phyloP scores from a whole-genome alignment of 2,113 vertebrate species.

The Thamnaconus septentrionalis region DNA sequence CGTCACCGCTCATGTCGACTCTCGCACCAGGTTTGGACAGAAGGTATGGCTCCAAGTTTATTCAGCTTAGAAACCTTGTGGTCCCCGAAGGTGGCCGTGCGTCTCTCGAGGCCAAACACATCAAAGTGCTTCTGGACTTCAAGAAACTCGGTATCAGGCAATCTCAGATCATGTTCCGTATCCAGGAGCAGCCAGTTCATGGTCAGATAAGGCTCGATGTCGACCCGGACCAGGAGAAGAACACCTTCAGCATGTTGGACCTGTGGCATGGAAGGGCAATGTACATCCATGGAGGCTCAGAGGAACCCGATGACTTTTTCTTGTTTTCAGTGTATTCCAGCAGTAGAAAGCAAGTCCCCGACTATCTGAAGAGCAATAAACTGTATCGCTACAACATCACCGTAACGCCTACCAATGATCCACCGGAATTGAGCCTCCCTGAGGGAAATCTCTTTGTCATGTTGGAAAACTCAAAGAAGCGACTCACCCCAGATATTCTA shows the following conservation, averaged over 20 bases:
- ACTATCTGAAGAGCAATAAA: conserved; percentile 74
- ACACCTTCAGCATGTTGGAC: conserved; percentile 85
- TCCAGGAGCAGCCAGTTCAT: conserved; percentile 76
- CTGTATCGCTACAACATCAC: conserved; percentile 79
- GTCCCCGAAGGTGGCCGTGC: conserved; percentile 83
- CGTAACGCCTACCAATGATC: conserved; percentile 84
- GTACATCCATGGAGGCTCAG: conserved; percentile 88
- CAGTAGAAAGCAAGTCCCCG: conserved; percentile 76
- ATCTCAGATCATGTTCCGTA: conserved; percentile 85
- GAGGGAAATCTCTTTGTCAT: conserved; percentile 84
- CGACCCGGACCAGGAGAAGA: conserved; percentile 70
- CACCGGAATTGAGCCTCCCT: conserved; percentile 82
- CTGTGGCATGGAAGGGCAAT: conserved; percentile 81
- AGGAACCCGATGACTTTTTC: conserved; percentile 82
- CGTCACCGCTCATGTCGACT: conserved; percentile 56
- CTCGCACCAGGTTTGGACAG: conserved; percentile 58
- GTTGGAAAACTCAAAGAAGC: conserved; percentile 86
- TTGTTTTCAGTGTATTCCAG: conserved; percentile 81
- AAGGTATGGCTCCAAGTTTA: conserved; percentile 68
- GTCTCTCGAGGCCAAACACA: conserved; percentile 82
- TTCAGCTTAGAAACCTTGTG: conserved; percentile 80
- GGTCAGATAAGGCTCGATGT: conserved; percentile 82
- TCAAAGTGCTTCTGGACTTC: conserved; percentile 83
- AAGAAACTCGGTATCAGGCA: conserved; percentile 79
- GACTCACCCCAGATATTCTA: conserved; percentile 76